phyloP scores from a whole-genome alignment of 2,113 vertebrate species.

The Melanerpes aurifrons region DNA sequence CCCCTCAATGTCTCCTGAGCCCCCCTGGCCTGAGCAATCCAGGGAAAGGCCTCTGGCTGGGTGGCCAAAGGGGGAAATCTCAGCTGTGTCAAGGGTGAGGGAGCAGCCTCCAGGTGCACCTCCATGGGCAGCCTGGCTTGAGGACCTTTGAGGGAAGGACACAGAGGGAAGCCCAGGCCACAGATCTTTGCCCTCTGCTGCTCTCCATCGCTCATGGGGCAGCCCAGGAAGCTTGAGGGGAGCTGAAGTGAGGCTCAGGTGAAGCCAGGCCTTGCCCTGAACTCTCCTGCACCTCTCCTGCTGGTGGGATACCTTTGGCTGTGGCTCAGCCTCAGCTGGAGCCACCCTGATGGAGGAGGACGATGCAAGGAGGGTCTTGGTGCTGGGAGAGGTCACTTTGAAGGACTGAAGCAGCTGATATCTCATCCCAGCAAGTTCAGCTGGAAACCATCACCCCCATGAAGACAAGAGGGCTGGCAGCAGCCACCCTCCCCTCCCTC shows the following conservation, averaged over 20 bases:
- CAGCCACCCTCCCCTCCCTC: neutral
- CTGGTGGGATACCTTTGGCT: accelerated
- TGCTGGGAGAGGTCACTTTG: neutral
- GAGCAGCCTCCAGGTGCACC: too few relatives aligned
- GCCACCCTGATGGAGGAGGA: accelerated
- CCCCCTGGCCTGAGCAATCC: accelerated
- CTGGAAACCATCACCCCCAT: slow-evolving; percentile 9
- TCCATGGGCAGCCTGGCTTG: too few relatives aligned
- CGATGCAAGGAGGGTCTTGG: neutral
- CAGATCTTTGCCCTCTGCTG: too few relatives aligned
- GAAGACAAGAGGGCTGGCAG: neutral
- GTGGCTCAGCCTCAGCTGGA: accelerated
- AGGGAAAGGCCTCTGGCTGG: too few relatives aligned
- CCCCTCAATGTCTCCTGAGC: neutral
- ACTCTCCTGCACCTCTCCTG: neutral
- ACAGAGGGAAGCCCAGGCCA: too few relatives aligned
- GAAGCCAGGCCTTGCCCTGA: neutral
- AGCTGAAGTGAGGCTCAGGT: too few relatives aligned
- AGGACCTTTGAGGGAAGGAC: too few relatives aligned
- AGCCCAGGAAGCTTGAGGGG: too few relatives aligned
- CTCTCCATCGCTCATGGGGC: too few relatives aligned
- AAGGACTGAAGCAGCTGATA: neutral
- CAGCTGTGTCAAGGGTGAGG: too few relatives aligned
- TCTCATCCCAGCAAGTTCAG: neutral
- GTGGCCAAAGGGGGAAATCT: too few relatives aligned